Evolutionary conservation across 2,888 invertebrate species (phyloP), one percentile per base, ranked within the genome.

Genomic region (Ypsolopha sequella): DNA sequence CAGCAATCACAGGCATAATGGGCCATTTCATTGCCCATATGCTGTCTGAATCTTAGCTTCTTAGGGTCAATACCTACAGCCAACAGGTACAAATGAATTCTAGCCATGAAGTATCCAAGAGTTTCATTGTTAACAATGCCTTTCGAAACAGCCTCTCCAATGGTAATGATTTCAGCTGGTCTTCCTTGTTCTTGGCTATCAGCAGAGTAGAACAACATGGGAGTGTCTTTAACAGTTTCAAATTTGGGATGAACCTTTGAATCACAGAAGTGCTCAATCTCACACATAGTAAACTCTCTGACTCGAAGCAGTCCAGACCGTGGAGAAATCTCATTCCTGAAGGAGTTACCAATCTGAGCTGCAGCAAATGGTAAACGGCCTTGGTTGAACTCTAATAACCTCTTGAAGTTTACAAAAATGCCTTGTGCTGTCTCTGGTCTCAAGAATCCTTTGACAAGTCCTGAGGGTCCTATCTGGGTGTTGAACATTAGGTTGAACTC

Each of bases 1-100:
- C 99, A 99, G 73, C 99, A 99, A 74, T 99, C 99, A 76, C 96
- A 94, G 7, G 99, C 99, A 77, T 99, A 99, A 80, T 99, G 99
- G 58, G 99, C 99, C 99, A 99, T 99, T 86, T 99, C 99, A 80
- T 99, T 99, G 55, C 93, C 89, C 96, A 99, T 96, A 72, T 99
- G 99, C 73, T 99, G 99, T 36, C 99, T 91, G 85, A 99, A 99
- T 43, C 99, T 90, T 51, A 99, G 78, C 63, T 93, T 92, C 48
- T 91, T 90, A 0, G 93, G 88, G 65, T 97, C 94, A 51, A 99
- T 92, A 44, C 99, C 99, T 56, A 96, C 91, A 68, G 92, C 93
- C 46, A 93, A 67, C 65, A 99, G 81, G 76, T 97, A 99, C 67
- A 91, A 82, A 68, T 97, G 94, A 64, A 99, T 99, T 63, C 98